Conservation (phyloP, 2,797 vertebrate species). For the Aythya fuligula region DNA sequence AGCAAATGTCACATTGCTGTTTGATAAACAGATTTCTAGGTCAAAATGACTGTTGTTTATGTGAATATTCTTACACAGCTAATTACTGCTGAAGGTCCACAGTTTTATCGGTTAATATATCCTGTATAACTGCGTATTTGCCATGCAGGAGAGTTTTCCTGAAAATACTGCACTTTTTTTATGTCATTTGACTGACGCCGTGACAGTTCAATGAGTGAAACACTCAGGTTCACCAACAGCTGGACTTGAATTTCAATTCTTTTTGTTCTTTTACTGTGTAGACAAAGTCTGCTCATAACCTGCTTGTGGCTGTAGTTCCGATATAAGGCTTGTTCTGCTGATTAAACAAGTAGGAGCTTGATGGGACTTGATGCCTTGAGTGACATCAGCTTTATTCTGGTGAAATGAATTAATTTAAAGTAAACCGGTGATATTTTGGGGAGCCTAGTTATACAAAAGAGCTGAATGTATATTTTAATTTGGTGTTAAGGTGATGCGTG, state of each 20-base stretch:
- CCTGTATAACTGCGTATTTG: background rate
- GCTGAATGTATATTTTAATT: background rate
- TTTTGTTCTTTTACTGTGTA: background rate
- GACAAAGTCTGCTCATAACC: background rate
- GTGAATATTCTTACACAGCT: conserved; percentile 33
- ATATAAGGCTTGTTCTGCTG: background rate
- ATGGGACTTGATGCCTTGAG: background rate
- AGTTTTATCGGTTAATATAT: background rate
- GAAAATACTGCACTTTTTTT: background rate
- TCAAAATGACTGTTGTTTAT: conserved; percentile 25
- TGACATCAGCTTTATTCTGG: background rate
- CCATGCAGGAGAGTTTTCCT: background rate
- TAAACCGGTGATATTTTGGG: background rate
- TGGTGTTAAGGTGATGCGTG: background rate
- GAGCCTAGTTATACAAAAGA: background rate
- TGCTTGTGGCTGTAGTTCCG: background rate
- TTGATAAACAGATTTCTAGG: conserved; percentile 53
- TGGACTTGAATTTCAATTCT: conserved; percentile 1
- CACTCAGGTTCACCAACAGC: background rate
- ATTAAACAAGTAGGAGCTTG: conserved; percentile 3
- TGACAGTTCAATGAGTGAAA: background rate
- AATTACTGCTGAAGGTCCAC: background rate
- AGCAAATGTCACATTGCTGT: conserved; percentile 42
- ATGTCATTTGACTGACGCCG: background rate
- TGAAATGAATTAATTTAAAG: background rate